Conservation (phyloP, 2,888 invertebrate genomes). For the Stenchaetothrips biformis region DNA sequence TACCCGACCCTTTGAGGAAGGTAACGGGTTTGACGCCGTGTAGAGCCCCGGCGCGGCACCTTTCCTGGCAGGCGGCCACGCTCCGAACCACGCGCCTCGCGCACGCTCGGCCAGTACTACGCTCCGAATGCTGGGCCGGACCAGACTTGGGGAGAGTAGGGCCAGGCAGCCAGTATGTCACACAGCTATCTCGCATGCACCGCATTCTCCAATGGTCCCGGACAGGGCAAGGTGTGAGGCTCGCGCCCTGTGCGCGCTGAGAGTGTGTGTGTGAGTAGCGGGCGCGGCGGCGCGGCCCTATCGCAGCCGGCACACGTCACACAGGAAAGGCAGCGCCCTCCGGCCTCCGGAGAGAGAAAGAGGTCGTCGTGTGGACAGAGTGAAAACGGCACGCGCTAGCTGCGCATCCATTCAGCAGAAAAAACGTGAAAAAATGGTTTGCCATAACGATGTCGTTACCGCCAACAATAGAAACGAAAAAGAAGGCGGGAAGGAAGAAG, state of each 20-base stretch:
- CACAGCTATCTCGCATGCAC: background rate
- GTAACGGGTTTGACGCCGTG: slow-evolving; percentile 8
- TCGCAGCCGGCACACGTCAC: background rate
- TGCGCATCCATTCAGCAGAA: background rate
- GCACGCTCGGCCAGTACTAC: background rate
- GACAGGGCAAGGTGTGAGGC: background rate
- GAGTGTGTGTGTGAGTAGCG: background rate
- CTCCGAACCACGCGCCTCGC: background rate
- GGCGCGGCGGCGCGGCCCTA: background rate
- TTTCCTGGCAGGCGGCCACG: background rate
- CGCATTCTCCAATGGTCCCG: background rate
- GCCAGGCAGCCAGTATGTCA: background rate
- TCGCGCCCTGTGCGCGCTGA: background rate
- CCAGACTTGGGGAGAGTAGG: too few species aligned
- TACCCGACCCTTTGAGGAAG: background rate
- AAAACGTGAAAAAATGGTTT: background rate
- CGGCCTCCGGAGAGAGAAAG: background rate
- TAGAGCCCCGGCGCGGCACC: background rate
- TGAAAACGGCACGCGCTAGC: background rate
- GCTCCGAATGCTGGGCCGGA: too few species aligned
- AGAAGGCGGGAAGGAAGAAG: background rate
- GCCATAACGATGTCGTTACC: slow-evolving; percentile 19
- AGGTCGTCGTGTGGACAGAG: background rate
- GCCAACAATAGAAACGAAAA: background rate
- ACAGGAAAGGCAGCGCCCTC: background rate